phyloP scores from a whole-genome alignment of 1,140 invertebrate species.

The Camponotus pennsylvanicus region DNA sequence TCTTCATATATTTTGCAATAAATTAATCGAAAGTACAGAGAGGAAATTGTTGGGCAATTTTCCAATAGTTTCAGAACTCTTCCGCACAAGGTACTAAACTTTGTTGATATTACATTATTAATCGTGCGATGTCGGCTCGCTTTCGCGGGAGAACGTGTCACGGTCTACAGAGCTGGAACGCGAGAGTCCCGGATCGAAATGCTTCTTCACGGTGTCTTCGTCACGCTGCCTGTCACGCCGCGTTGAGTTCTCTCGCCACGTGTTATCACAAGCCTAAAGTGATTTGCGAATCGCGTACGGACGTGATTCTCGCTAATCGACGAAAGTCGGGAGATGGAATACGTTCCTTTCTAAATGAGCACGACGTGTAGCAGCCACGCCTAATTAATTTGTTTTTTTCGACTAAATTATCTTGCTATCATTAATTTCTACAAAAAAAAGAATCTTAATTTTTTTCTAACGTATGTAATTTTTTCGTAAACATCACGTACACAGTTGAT shows the following conservation, averaged over 20 bases:
- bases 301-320: conserved; percentile 13
- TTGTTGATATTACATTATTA: not conserved
- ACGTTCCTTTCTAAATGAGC: not conserved
- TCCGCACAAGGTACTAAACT: not conserved
- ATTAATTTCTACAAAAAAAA: not conserved
- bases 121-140: conserved; percentile 6
- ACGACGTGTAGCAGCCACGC: not conserved
- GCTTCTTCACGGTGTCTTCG: conserved; percentile 31
- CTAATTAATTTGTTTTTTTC: not conserved
- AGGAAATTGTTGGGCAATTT: not conserved
- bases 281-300: not conserved
- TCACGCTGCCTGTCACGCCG: conserved; percentile 45
- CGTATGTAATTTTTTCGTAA: no score
- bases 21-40: not conserved
- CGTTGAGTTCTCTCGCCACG: conserved; percentile 28
- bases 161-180: not conserved
- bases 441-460: no score
- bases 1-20: not conserved
- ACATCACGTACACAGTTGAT: no score
- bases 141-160: conserved; percentile 17
- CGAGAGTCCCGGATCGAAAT: conserved; percentile 30
- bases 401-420: not conserved
- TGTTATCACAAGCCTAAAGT: conserved; percentile 34
- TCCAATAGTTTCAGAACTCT: not conserved
- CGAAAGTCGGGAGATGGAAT: not conserved